Evolutionary conservation across 2,113 vertebrate genomes (phyloP), one percentile per base, ranked within the genome.

Genomic region (Deroptyus accipitrinus): DNA sequence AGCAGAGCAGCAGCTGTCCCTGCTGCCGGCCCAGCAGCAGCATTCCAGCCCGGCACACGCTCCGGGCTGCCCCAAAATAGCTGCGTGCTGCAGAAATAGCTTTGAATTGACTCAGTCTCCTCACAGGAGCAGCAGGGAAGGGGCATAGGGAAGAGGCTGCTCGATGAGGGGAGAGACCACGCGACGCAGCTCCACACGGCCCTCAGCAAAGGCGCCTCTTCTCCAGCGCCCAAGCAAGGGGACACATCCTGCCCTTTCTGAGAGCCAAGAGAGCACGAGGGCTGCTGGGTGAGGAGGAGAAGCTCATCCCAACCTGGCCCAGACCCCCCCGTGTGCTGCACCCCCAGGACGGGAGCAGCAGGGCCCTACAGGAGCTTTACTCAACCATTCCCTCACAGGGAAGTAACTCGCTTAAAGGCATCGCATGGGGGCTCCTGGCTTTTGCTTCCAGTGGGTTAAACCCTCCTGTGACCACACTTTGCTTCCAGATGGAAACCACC

Each of bases 51-150:
- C 13, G 3, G 39, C 86, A 79, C 90, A 37, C 0, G 25, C 85
- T 95, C 92, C 31, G 7, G 35, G 81, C 30, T 24, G 42, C 92
- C 97, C 93, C 28, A 97, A 98, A 98, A 98, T 97, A 98, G 95
- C 96, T 23, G 49, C 91, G 75, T 77, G 94, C 81, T 46, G 80
- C 95, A 68, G 92, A 97, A 98, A 97, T 97, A 97, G 94, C 92
- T 96, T 97, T 67, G 88, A 87, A 97, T 96, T 95, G 94, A 95
- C 91, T 94, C 96, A 91, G 95, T 31, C 95, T 96, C 93, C 96
- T 94, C 68, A 51, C 6, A 51, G 91, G 7, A 91, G 79, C 84
- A 78, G 74, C 46, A 27, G 75, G 72, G 87, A 75, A 30, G 2
- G 24, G 16, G 67, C 2, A 11, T 8, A 8, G 87, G 55, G 54